phyloP scores from a whole-genome alignment of 2,797 vertebrate genomes.

The Bufotes viridis region DNA sequence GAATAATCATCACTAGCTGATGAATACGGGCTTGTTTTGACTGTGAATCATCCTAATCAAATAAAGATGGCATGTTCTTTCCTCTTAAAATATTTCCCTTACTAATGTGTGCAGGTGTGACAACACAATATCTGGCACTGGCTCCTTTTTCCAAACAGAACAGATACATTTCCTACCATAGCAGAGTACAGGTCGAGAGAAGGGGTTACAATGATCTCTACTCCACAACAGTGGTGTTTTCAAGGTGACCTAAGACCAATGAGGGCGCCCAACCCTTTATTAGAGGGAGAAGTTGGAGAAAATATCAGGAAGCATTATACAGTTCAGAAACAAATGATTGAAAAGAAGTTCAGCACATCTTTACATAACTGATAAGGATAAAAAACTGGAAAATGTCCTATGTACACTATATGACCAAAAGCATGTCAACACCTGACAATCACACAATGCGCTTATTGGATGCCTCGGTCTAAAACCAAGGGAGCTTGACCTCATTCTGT shows the following conservation, averaged over 20 bases:
- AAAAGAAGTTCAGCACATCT: background rate
- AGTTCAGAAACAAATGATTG: background rate
- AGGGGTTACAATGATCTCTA: background rate
- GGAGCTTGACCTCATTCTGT: too few species aligned
- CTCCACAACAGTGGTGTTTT: background rate
- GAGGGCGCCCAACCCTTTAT: too few species aligned
- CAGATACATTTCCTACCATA: constrained; percentile 25
- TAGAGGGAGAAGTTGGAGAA: background rate
- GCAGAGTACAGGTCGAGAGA: background rate
- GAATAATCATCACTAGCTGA: background rate
- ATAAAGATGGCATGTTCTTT: constrained; percentile 40
- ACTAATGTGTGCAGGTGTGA: constrained; percentile 48
- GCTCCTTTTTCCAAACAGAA: constrained; percentile 30
- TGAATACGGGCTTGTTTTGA: constrained; percentile 41
- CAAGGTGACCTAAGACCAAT: background rate
- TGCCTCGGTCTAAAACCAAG: too few species aligned
- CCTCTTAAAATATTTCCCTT: constrained; percentile 16
- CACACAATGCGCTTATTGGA: too few species aligned
- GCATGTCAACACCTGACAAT: too few species aligned
- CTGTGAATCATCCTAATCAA: constrained; percentile 50
- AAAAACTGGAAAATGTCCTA: too few species aligned
- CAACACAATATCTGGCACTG: constrained; percentile 48
- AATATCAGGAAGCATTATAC: too few species aligned
- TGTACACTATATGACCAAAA: too few species aligned
- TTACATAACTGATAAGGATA: too few species aligned